Conservation (phyloP, 92 coral and sea anemone species). For the Zoanthus solanderi region DNA sequence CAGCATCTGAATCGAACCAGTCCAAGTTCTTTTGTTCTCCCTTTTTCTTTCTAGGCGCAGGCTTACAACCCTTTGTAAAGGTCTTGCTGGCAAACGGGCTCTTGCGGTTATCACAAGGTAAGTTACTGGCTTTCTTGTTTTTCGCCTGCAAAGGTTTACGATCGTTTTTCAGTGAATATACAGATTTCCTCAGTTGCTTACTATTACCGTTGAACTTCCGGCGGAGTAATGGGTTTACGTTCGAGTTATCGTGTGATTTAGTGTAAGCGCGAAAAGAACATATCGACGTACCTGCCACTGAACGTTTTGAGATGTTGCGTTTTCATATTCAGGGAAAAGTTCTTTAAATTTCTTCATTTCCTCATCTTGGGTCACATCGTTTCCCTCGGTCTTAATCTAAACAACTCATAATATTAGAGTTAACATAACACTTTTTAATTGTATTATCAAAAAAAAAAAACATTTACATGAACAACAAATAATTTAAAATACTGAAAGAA, state of each 20-base stretch:
- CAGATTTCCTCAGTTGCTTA: background rate
- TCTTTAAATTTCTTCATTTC: slow-evolving; percentile 90
- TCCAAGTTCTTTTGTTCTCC: slow-evolving; percentile 72
- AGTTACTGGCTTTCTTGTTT: slow-evolving; percentile 31
- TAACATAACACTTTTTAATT: background rate
- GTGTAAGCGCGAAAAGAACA: background rate
- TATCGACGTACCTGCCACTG: slow-evolving; percentile 55
- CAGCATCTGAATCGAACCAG: slow-evolving; percentile 95
- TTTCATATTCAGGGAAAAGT: slow-evolving; percentile 85
- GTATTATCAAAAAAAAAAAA: no score
- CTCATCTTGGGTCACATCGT: slow-evolving; percentile 64
- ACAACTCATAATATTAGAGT: background rate
- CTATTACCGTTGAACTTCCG: no score
- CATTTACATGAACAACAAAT: background rate
- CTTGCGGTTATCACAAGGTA: slow-evolving; percentile 63
- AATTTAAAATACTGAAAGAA: no score
- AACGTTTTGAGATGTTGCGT: slow-evolving; percentile 62
- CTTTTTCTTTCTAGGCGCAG: slow-evolving; percentile 69
- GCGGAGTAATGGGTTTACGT: no score
- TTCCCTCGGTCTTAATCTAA: slow-evolving; percentile 66
- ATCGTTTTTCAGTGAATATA: background rate
- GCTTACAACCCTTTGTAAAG: slow-evolving; percentile 69
- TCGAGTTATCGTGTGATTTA: background rate
- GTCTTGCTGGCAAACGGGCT: slow-evolving; percentile 82
- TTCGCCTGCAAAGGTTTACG: slow-evolving; percentile 5